phyloP scores from a whole-genome alignment of 2,888 invertebrate genomes.

The Dermolepida albohirtum region DNA sequence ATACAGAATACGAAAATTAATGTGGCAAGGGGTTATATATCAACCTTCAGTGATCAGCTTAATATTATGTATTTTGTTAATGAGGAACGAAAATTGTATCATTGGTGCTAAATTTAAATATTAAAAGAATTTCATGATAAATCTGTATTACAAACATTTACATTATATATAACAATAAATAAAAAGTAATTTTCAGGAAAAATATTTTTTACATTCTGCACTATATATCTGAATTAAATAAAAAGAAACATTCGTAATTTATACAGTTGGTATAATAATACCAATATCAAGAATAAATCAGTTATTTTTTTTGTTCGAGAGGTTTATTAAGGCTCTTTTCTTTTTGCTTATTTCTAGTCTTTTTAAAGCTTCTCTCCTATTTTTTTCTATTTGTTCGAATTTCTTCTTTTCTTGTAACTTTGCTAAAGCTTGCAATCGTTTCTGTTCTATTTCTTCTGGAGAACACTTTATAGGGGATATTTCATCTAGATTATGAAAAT shows the following conservation, averaged over 20 bases:
- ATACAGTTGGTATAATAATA: too few species aligned
- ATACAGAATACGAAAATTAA: too few species aligned
- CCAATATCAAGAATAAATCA: background rate
- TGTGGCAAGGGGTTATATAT: too few species aligned
- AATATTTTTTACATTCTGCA: background rate
- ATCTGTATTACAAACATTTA: background rate
- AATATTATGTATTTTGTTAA: too few species aligned
- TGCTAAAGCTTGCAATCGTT: conserved; percentile 64
- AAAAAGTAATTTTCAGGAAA: conserved; percentile 1
- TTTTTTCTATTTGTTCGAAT: conserved; percentile 60
- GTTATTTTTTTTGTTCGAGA: conserved; percentile 15
- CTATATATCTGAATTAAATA: background rate
- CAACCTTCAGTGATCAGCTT: too few species aligned
- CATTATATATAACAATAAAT: background rate
- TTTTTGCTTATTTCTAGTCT: conserved; percentile 56
- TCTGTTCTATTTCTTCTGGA: conserved; percentile 66
- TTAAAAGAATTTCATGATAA: background rate
- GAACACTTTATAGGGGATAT: conserved; percentile 60
- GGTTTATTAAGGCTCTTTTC: conserved; percentile 47
- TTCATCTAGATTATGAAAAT: conserved; percentile 41
- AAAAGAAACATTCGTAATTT: background rate
- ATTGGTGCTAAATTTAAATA: too few species aligned
- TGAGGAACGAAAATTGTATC: too few species aligned
- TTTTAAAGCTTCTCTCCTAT: conserved; percentile 60
- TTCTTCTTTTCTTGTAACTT: conserved; percentile 64